Evolutionary conservation across 2,797 vertebrate species (phyloP).

Genomic region (Schizothorax lantsangensis): DNA sequence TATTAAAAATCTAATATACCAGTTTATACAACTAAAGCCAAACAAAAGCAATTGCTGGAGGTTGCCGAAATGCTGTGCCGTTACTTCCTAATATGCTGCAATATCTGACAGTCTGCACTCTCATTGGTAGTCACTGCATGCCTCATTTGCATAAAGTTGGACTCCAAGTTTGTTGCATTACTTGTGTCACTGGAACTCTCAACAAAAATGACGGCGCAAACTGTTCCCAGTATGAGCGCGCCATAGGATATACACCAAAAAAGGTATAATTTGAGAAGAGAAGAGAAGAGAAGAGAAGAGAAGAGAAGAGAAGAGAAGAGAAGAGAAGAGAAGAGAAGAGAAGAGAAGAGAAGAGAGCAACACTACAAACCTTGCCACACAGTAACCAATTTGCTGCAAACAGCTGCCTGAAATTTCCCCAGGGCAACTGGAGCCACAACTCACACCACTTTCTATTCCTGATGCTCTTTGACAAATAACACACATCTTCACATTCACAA

Average conservation of each 20-base stretch:
- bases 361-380: slow-evolving; percentile 32
- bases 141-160: background rate
- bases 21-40: background rate
- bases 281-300: slow-evolving; percentile 37
- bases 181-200: background rate
- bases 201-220: background rate
- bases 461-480: slow-evolving; percentile 63
- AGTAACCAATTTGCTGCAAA: slow-evolving; percentile 69
- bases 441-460: slow-evolving; percentile 62
- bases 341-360: slow-evolving; percentile 7
- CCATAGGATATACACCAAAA: slow-evolving; percentile 8
- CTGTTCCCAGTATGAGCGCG: background rate
- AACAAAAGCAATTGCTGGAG: background rate
- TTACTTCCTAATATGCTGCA: background rate
- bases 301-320: slow-evolving; percentile 39
- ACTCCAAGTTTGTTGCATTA: background rate
- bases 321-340: slow-evolving; percentile 6
- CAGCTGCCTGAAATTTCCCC: slow-evolving; percentile 77
- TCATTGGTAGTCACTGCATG: background rate
- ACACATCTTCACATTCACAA: slow-evolving; percentile 39
- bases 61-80: background rate
- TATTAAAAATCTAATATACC: background rate
- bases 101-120: background rate
- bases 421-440: slow-evolving; percentile 62
- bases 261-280: slow-evolving; percentile 13